Percentiles rank a stretch among this genome's conserved stretches.
Evolutionary conservation across 2,888 invertebrate genomes (phyloP).

Genomic region (Encarsia formosa): DNA sequence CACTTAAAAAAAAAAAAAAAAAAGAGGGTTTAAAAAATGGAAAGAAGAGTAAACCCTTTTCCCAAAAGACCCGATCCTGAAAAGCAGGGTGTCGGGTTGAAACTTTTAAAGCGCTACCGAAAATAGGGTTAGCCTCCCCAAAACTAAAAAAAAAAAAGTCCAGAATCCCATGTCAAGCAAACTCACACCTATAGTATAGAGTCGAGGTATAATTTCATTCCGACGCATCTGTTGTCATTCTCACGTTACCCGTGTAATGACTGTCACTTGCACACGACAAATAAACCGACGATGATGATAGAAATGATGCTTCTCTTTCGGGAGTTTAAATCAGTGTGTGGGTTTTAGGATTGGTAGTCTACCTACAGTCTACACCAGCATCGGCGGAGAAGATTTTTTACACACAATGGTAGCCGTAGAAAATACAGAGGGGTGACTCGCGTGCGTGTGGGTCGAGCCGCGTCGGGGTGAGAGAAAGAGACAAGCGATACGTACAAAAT

Average conservation of each 20-base stretch:
- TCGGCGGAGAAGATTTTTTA: too few species aligned
- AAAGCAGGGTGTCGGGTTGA: constrained; percentile 4
- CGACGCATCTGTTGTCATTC: constrained; percentile 47
- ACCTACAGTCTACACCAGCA: not conserved
- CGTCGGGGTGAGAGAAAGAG: constrained; percentile 24
- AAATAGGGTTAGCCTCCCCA: too few species aligned
- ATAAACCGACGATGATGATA: constrained; percentile 9
- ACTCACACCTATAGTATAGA: too few species aligned
- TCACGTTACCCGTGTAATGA: constrained; percentile 41
- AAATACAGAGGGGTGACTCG: constrained; percentile 30
- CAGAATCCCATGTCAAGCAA: too few species aligned
- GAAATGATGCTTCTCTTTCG: constrained; percentile 28
- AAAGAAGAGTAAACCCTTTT: constrained; percentile 10
- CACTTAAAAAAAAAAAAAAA: not conserved
- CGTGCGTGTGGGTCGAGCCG: constrained; percentile 1
- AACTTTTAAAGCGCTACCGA: too few species aligned
- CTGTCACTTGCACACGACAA: constrained; percentile 29
- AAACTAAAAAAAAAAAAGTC: too few species aligned
- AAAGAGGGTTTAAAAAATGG: not conserved
- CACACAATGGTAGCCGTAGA: constrained; percentile 21
- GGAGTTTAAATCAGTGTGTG: constrained; percentile 9
- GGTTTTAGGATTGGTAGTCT: constrained; percentile 3
- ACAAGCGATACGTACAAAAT: constrained; percentile 18
- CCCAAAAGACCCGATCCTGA: constrained; percentile 9
- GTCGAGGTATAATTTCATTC: constrained; percentile 47